Evolutionary conservation across 2,113 vertebrate genomes (phyloP), one percentile per base, ranked within the genome.

Genomic region (Amblyornis subalaris): DNA sequence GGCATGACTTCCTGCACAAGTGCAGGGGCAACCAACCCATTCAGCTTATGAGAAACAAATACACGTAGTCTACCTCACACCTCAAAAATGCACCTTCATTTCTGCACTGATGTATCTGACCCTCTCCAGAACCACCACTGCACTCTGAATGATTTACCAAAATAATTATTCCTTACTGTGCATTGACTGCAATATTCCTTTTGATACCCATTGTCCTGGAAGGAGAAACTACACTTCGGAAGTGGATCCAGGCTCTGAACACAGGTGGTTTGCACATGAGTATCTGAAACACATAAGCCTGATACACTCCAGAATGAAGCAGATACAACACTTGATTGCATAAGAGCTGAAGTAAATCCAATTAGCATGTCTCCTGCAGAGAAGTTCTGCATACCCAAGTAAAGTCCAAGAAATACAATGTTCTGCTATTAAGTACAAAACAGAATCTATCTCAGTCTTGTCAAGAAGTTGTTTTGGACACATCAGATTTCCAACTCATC

Each of bases 181-280:
- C 28, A 45, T 3, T 61, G 35, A 38, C 7, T 13, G 4, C 16
- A 53, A 42, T 28, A 62, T 7, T 55, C 19, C 57, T 75, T 62
- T 78, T 24, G 36, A 28, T 17, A 70, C 10, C 38, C 38, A 62
- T 0, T 38, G 16, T 14, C 16, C 55, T 31, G 19, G 55, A 47
- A 70, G 20, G 4, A 89, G 24, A 74, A 73, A 40, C 18, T 6
- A 70, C 10, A n/a, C 18, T 84, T n/a, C 42, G 7, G 31, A 62
- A 74, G 66, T 2, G 6, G 15, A 88, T 60, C 31, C 40, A 90
- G 53, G 31, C 45, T 82, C 57, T 51, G 29, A 66, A 77, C 4
- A 33, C 0, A 0, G 12, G 12, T 12, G 38, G 19, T 33, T 89
- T 64, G 58, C 70, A 35, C 13, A 9, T 5, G 6, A 67, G 29